Evolutionary conservation across 2,888 invertebrate species (phyloP).

Genomic region (Sepiola atlantica): DNA sequence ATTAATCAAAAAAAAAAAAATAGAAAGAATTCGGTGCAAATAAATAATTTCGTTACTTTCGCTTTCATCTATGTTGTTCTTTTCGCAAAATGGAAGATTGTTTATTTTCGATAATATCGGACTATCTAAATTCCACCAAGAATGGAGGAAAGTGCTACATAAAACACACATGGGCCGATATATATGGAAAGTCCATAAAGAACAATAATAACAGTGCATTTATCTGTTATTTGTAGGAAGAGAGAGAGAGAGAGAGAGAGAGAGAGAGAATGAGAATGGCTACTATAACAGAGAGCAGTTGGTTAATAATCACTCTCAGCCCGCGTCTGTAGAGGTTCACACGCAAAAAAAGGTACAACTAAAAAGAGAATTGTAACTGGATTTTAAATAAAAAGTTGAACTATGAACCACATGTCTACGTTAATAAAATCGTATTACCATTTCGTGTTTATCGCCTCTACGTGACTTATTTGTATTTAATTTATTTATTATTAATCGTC

Average conservation of each 20-base stretch:
- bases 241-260: not conserved
- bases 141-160: not conserved
- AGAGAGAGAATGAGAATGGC: not conserved
- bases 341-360: too few relatives aligned
- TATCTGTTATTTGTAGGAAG: not conserved
- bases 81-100: not conserved
- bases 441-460: too few relatives aligned
- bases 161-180: not conserved
- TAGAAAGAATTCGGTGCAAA: not conserved
- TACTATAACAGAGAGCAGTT: not conserved
- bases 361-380: too few relatives aligned
- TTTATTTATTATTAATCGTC: too few relatives aligned
- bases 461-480: too few relatives aligned
- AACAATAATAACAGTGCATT: not conserved
- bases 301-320: not conserved
- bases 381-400: too few relatives aligned
- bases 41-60: not conserved
- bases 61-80: not conserved
- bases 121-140: not conserved
- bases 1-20: not conserved
- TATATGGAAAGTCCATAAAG: not conserved
- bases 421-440: too few relatives aligned
- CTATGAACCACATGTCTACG: too few relatives aligned
- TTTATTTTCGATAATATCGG: not conserved
- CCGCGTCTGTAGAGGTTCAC: too few relatives aligned